Evolutionary conservation across 2,888 invertebrate genomes (phyloP).

Genomic region (Flexamia atlantica): DNA sequence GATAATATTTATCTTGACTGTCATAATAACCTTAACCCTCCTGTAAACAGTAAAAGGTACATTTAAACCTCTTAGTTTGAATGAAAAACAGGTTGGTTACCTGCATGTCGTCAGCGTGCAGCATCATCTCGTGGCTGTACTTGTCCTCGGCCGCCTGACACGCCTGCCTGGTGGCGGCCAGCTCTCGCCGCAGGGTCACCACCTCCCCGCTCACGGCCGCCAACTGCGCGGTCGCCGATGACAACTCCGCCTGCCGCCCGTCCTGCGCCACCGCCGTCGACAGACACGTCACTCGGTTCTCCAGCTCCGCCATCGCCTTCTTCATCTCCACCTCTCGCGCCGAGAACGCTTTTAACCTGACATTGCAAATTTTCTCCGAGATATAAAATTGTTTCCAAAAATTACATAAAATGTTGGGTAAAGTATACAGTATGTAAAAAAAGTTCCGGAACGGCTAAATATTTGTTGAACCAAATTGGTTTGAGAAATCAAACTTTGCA

Average conservation of each 20-base stretch:
- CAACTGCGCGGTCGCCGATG: slow-evolving; percentile 77
- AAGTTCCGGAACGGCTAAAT: no score
- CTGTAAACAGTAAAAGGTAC: no score
- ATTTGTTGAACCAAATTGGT: no score
- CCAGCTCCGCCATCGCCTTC: slow-evolving; percentile 64
- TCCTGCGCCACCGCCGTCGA: slow-evolving; percentile 66
- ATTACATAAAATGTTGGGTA: no score
- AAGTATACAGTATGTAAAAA: no score
- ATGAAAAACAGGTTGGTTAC: slow-evolving; percentile 68
- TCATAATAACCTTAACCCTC: no score
- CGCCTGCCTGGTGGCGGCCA: slow-evolving; percentile 80
- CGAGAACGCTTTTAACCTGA: slow-evolving; percentile 71
- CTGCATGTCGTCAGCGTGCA: slow-evolving; percentile 84
- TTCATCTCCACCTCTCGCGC: slow-evolving; percentile 66
- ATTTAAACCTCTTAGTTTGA: no score
- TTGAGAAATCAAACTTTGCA: no score
- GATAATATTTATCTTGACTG: no score
- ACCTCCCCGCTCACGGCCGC: slow-evolving; percentile 80
- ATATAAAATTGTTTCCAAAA: no score
- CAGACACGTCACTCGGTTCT: slow-evolving; percentile 66
- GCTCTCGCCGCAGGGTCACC: slow-evolving; percentile 80
- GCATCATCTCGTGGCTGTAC: slow-evolving; percentile 87
- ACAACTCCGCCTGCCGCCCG: slow-evolving; percentile 79
- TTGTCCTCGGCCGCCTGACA: slow-evolving; percentile 86
- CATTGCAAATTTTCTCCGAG: background rate